Base-by-base conservation (phyloP, 2,888 invertebrate genomes). In the Zaprionus obscuricornis region DNA sequence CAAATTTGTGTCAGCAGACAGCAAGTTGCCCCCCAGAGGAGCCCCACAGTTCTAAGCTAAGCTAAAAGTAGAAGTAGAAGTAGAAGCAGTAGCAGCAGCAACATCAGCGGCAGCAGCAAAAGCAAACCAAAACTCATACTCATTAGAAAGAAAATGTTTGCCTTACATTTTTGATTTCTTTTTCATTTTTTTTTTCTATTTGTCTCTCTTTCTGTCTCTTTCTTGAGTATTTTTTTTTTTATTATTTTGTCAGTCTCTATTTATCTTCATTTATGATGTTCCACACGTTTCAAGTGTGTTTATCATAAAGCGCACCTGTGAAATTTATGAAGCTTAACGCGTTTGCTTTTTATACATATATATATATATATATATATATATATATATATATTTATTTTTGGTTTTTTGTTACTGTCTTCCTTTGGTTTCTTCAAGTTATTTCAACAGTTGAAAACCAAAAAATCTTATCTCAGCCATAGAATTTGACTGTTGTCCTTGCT, bases 1-100 rank as follows among this genome's bases (percentile, higher is more conserved):
- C 18, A 18, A 62, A 81, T 67, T 79, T 66, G 65, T 81, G 81
- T 81, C 81, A 81, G 66, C 82, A 82, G 85, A 81, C 85, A 62
- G 26, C 58, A 39, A 62, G 56, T 56, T 74, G 63, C 33, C 42
- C 51, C 56, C 45, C 8, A 26, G 66, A 33, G 37, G 26, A 29
- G 39, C 37, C 16, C 17, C n/a, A n/a, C n/a, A n/a, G n/a, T n/a
- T n/a, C n/a, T n/a, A n/a, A n/a, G n/a, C n/a, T n/a, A 10, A 17
- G 14, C 13, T 22, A 39, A 57, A 22, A 31, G 29, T 16, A 16
- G 43, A 42, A 31, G 13, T 13, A 31, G n/a, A n/a, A n/a, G n/a
- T n/a, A n/a, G n/a, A n/a, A n/a, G n/a, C n/a, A 6, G 13, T 27
- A 22, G 6, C 8, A 10, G 8, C 14, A 24, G 24, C 22, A 22